A percentile compares a stretch with the other conserved stretches of the same genome.
Conservation (phyloP, 2,797 vertebrate species). For the Cheirogaleus major region DNA sequence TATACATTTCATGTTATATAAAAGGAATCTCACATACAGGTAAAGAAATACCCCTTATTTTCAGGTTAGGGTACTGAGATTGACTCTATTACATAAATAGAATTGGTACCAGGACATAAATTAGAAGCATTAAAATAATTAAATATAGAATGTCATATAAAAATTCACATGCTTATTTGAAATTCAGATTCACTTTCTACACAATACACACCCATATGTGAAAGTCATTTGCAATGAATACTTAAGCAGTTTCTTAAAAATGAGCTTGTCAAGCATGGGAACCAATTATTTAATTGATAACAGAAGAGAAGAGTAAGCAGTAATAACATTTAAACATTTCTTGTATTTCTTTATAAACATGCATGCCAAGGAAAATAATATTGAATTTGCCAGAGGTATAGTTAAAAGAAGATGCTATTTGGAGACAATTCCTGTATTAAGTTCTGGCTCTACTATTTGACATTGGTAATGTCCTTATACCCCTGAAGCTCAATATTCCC, state of each 20-base stretch:
- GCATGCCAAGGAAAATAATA: neutral
- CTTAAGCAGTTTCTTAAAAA: neutral
- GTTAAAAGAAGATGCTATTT: neutral
- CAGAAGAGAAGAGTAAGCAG: neutral
- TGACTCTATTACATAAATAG: neutral
- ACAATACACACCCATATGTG: neutral
- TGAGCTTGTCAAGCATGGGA: neutral
- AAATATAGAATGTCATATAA: neutral
- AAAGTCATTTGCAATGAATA: neutral
- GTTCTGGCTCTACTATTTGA: neutral
- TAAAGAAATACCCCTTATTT: neutral
- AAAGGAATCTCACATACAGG: neutral
- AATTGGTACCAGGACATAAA: neutral
- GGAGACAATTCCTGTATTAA: neutral
- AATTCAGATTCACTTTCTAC: neutral
- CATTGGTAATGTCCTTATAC: rapidly evolving
- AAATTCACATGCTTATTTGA: neutral
- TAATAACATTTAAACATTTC: neutral
- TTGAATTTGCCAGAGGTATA: neutral
- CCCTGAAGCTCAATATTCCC: neutral
- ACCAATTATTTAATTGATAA: neutral
- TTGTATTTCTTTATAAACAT: neutral
- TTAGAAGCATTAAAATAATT: neutral
- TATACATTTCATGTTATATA: neutral
- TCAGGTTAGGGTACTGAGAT: neutral